A percentile compares a stretch with the other conserved stretches of the same genome.
Conservation (phyloP, 2,888 invertebrate genomes). For the Malachius bipustulatus region DNA sequence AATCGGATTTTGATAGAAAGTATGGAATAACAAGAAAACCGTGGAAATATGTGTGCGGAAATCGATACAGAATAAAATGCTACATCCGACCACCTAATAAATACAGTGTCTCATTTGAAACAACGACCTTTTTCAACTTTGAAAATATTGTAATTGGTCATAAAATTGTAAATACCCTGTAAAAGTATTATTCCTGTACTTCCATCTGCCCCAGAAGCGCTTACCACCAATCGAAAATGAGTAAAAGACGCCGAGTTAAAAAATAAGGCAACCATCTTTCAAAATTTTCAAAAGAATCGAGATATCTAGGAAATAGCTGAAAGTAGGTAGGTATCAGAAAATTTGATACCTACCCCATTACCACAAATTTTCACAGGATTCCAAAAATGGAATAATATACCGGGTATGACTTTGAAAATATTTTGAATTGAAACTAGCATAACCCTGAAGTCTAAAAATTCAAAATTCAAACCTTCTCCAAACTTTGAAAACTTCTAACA, state of each 20-base stretch:
- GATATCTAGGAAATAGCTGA: neutral
- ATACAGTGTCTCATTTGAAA: neutral
- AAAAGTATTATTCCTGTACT: conserved; percentile 1
- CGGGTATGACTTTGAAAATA: too few relatives aligned
- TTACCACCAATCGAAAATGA: neutral
- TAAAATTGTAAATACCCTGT: neutral
- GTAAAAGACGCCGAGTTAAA: neutral
- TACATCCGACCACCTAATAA: too few relatives aligned
- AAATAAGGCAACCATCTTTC: conserved; percentile 1
- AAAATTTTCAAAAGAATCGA: conserved; percentile 1
- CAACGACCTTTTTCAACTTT: conserved; percentile 1
- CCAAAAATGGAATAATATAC: too few relatives aligned
- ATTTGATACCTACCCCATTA: neutral
- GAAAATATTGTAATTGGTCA: neutral
- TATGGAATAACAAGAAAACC: neutral
- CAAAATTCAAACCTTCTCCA: too few relatives aligned
- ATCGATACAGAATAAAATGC: neutral
- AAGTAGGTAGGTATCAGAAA: conserved; percentile 1
- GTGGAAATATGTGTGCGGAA: neutral
- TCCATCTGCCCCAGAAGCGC: conserved; percentile 2
- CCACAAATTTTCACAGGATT: neutral
- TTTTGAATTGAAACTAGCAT: too few relatives aligned
- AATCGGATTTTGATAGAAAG: neutral
- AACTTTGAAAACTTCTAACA: too few relatives aligned
- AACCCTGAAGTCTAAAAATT: too few relatives aligned